phyloP scores from a whole-genome alignment of 1,140 invertebrate genomes.

The Spodoptera frugiperda region DNA sequence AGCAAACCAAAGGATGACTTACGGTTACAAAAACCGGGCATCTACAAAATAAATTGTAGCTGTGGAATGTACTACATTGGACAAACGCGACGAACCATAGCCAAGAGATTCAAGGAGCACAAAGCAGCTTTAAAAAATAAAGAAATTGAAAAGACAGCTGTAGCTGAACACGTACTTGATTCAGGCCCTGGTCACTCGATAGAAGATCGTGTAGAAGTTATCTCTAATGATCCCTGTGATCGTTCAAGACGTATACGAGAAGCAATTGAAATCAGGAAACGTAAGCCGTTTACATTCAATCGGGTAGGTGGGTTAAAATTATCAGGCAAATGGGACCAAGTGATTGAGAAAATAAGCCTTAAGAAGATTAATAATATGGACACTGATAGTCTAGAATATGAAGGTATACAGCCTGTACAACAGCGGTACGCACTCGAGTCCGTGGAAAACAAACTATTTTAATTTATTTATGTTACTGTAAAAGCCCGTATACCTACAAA shows the following conservation, averaged over 20 bases:
- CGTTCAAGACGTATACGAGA: background rate
- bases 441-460: too few relatives aligned
- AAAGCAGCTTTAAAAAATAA: too few relatives aligned
- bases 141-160: too few relatives aligned
- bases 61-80: background rate
- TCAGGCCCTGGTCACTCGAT: too few relatives aligned
- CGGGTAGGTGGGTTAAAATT: background rate
- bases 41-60: background rate
- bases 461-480: too few relatives aligned
- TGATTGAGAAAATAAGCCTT: background rate
- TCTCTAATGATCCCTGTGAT: background rate
- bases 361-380: background rate
- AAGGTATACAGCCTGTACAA: too few relatives aligned
- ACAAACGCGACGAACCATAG: background rate
- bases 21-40: background rate
- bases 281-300: background rate
- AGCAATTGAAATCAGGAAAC: constrained; percentile 1
- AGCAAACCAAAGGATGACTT: background rate
- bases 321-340: background rate
- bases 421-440: too few relatives aligned
- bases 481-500: too few relatives aligned
- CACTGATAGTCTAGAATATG: too few relatives aligned
- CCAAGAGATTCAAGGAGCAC: too few relatives aligned
- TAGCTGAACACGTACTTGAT: too few relatives aligned
- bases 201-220: background rate